Base-by-base conservation (phyloP, 2,113 vertebrate species). In the Antechinus stuartii region DNA sequence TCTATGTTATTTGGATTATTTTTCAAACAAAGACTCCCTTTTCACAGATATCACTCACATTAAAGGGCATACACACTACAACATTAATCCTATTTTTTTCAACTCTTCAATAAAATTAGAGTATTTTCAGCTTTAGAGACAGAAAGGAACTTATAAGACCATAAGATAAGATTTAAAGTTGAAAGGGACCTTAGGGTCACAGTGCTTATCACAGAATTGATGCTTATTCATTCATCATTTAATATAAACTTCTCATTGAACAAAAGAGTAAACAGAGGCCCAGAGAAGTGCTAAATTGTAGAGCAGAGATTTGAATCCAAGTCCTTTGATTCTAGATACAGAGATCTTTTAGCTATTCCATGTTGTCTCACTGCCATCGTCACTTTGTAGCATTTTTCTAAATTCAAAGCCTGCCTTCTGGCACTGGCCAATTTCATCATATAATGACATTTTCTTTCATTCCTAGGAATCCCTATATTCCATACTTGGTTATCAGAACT, bases 21-120 rank as follows among this genome's bases (percentile, higher is more conserved):
- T 90, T 93, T 56, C 47, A 93, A 47, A 94, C 42, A 47, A 42
- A 26, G 46, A 94, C 42, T 68, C 95, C n/a, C 49, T 94, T 93
- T 93, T 47, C 46, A 91, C 8, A 84, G 3, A 94, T 57, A 52
- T 96, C 53, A 26, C 50, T 95, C 91, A n/a, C 0, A 54, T 42
- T 89, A 16, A 35, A 35, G 57, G 12, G 30, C 61, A 68, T 35
- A 16, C 61, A 68, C 4, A 16, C 53, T 25, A n/a, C 76, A 94
- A 94, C 7, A 1, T 91, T 50, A n/a, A 93, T 61, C 26, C 47
- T 91, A 94, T 93, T 93, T 94, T 95, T 52, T 35, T 57, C 93
- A 42, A 95, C 50, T 93, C 57, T 46, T 7, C 56, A 91, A 92
- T 94, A 68, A 95, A 95, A 93, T 91, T 89, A 90, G 22, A 53